Evolutionary conservation across 2,113 vertebrate species (phyloP).

Genomic region (Callocephalon fimbriatum): DNA sequence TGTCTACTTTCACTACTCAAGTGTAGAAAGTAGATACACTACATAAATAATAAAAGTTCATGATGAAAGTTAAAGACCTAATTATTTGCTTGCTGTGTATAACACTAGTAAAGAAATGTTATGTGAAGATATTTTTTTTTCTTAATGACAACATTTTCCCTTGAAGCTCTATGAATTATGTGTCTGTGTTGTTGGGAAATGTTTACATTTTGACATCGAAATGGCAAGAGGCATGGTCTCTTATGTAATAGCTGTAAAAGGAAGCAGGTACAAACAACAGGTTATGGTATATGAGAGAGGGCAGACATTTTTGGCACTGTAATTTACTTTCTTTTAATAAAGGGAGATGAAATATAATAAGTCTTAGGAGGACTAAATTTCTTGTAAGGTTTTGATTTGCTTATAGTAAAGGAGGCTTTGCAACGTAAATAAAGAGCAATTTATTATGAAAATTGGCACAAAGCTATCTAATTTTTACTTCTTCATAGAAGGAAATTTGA

Average conservation of each 20-base stretch:
- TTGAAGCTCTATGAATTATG: neutral
- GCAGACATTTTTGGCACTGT: conserved; percentile 5
- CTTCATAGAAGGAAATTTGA: conserved; percentile 72
- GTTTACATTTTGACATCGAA: neutral
- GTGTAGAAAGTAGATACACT: neutral
- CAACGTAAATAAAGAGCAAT: conserved; percentile 59
- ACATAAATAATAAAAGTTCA: neutral
- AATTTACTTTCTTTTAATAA: conserved; percentile 17
- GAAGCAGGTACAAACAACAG: neutral
- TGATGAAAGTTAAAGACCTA: neutral
- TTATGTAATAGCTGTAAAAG: neutral
- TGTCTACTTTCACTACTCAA: neutral
- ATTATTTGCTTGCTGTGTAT: neutral
- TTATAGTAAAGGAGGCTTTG: conserved; percentile 47
- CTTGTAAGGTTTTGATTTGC: conserved; percentile 60
- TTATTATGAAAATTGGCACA: conserved; percentile 63
- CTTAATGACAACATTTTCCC: neutral
- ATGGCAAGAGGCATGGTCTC: accelerated
- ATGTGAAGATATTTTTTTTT: neutral
- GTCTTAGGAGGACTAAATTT: conserved; percentile 28
- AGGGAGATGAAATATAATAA: neutral
- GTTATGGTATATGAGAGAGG: neutral
- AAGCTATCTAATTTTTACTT: conserved; percentile 66
- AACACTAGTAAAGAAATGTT: neutral
- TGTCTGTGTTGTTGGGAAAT: neutral